These are phyloP conservation scores for Chaetodon auriga DNA, from an alignment of 2,113 vertebrate species.

Conservation along the genomic window DNA sequence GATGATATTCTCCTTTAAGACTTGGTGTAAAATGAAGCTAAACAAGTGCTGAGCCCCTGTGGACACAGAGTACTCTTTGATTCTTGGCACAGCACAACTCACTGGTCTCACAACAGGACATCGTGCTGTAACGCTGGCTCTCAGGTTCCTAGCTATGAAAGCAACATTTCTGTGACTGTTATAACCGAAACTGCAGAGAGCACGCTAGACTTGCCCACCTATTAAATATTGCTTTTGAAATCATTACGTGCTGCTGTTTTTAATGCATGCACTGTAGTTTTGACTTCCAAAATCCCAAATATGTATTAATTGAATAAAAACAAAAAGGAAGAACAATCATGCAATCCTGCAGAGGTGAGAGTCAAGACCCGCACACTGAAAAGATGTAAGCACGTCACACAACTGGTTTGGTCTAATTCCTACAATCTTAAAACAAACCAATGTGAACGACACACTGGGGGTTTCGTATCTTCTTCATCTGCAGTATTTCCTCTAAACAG, in stretches of 20 bases:
- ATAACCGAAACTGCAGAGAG: background rate
- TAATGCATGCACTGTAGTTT: background rate
- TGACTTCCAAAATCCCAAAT: background rate
- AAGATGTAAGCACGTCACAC: background rate
- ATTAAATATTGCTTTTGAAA: background rate
- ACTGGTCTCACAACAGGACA: constrained; percentile 35
- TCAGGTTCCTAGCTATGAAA: constrained; percentile 38
- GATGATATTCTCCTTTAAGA: background rate
- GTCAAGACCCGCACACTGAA: background rate
- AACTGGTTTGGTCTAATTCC: constrained; percentile 23
- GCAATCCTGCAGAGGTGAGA: background rate
- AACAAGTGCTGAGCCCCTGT: background rate
- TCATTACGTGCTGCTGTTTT: background rate
- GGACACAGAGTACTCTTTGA: background rate
- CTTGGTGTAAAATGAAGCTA: background rate
- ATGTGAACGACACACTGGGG: background rate
- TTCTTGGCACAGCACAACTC: constrained; percentile 11
- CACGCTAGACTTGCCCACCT: background rate
- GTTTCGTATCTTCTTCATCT: constrained; percentile 23
- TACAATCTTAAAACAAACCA: constrained; percentile 19
- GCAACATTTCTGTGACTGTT: background rate
- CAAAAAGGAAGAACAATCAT: background rate
- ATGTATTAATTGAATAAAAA: background rate
- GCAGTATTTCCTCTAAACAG: constrained; percentile 25
- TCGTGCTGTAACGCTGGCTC: constrained; percentile 6